phyloP scores from a whole-genome alignment of 2,888 invertebrate species.

The Clistopyga incitator region DNA sequence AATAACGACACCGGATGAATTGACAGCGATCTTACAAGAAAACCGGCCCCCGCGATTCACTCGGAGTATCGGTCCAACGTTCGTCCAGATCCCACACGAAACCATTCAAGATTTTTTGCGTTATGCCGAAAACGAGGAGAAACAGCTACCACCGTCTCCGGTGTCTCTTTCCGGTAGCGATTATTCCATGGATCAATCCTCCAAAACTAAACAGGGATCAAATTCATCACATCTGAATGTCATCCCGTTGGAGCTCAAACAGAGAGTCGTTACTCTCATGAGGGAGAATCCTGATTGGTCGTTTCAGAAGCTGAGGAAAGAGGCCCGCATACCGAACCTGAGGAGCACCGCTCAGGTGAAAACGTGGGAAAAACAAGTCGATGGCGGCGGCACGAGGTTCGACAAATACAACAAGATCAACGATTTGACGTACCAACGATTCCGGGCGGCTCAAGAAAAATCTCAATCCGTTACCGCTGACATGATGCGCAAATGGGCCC shows the following conservation, averaged over 20 bases:
- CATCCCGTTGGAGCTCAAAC: slow-evolving; percentile 55
- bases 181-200: neutral
- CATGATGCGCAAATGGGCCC: slow-evolving; percentile 55
- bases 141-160: slow-evolving; percentile 48
- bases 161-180: slow-evolving; percentile 43
- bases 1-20: neutral
- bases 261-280: slow-evolving; percentile 40
- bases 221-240: neutral
- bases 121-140: neutral
- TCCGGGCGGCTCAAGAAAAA: slow-evolving; percentile 35
- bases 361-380: slow-evolving; percentile 53
- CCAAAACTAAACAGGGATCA: neutral
- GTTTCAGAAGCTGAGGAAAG: slow-evolving; percentile 23
- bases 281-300: slow-evolving; percentile 54
- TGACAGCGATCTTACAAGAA: neutral
- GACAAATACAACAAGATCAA: slow-evolving; percentile 58
- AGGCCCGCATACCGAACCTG: slow-evolving; percentile 13
- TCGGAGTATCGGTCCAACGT: neutral
- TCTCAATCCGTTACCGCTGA: slow-evolving; percentile 15
- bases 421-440: slow-evolving; percentile 43
- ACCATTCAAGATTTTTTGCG: neutral
- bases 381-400: slow-evolving; percentile 40
- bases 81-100: neutral
- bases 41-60: neutral
- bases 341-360: slow-evolving; percentile 24